These are phyloP conservation scores for Clarias pachynema DNA, from an alignment of 2,797 vertebrate genomes.

Conservation along the genomic window DNA sequence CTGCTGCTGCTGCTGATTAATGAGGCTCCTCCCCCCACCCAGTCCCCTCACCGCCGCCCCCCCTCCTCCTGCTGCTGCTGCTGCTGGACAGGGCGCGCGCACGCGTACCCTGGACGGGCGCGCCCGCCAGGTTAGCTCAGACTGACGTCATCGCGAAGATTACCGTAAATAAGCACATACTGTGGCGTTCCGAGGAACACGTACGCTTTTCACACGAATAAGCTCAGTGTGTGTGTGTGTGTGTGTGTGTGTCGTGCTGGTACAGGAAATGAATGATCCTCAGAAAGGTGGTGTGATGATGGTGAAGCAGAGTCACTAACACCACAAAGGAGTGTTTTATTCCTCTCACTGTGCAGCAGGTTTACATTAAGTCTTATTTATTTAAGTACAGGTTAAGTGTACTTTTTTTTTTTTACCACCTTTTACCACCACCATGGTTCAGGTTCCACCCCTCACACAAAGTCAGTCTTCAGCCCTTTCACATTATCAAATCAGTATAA, in stretches of 20 bases:
- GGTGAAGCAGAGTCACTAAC: neutral
- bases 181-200: too few species aligned
- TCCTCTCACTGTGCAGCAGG: neutral
- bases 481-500: too few species aligned
- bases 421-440: too few species aligned
- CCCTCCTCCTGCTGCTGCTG: too few species aligned
- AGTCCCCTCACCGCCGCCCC: too few species aligned
- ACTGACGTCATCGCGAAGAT: slow-evolving; percentile 21
- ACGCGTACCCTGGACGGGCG: neutral
- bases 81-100: neutral
- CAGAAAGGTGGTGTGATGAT: neutral
- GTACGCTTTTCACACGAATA: too few species aligned
- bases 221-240: too few species aligned
- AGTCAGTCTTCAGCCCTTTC: too few species aligned
- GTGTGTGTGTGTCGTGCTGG: neutral
- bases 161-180: slow-evolving; percentile 52
- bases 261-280: neutral
- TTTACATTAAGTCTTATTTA: neutral
- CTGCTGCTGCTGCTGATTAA: neutral
- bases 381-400: too few species aligned
- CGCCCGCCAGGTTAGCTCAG: neutral
- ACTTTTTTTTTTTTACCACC: too few species aligned
- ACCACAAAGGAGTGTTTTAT: neutral
- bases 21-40: neutral
- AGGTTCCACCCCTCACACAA: too few species aligned